Base-by-base conservation (phyloP, 1,140 invertebrate genomes). In the Bactericera cockerelli region DNA sequence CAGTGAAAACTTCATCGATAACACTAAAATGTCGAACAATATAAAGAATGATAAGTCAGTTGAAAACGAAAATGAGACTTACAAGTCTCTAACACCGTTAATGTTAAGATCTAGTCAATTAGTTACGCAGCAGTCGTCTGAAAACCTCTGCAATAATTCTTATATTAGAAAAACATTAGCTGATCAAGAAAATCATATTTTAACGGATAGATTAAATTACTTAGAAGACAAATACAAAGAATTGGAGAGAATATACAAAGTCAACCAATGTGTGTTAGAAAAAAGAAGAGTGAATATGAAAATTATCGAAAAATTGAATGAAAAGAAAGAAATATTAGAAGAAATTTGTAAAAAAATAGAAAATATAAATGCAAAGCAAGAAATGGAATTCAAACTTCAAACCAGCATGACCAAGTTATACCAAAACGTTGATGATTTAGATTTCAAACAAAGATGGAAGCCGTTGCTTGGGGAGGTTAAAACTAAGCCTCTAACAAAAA, bases 301-400 rank as follows among this genome's bases (percentile, higher is more conserved):
- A 49, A 49, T 49, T 6, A 49, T 49, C 22, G 42, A 49, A 49
- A 49, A 49, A 49, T 49, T 49, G 19, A 49, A 49, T n/a, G 42
- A 49, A 49, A 49, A 22, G 22, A 49, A 49, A 49, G 4, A 49
- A 49, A 49, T 49, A 10, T 49, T 49, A 49, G 42, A 49, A 49
- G 42, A 49, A 10, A 49, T 49, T 19, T 49, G 42, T 49, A 16
- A 22, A 8, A 49, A 49, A 49, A 49, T 49, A 4, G 42, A 49
- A n/a, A 49, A 16, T 6, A 49, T 49, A 19, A 19, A 16, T 49
- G 3, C 6, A 49, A 49, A 49, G 8, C 42, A 49, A 6, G 3
- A n/a, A 49, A 49, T 49, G n/a, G 42, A 49, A 49, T 6, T 4
- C 22, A 22, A 49, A 49, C 8, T 49, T 19, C 42, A 49, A 6